A percentile compares a stretch with the other conserved stretches of the same genome.
These are phyloP conservation scores for Drosophila nebulosa DNA, from an alignment of 1,140 invertebrate genomes.

Conservation along the genomic window DNA sequence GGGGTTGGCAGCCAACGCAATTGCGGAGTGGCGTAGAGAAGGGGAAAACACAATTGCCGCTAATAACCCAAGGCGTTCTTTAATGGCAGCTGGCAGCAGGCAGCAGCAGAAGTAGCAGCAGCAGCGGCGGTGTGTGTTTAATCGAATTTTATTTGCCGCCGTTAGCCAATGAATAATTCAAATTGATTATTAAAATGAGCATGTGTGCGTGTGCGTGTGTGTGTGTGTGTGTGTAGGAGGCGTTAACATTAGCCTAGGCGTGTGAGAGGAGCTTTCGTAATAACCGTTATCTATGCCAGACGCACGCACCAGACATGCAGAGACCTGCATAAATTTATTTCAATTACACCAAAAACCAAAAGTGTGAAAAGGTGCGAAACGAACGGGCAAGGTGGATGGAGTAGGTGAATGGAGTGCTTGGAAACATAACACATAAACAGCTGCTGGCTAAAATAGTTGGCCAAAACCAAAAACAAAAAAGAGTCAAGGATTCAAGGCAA, in stretches of 20 bases:
- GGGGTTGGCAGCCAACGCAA: constrained; percentile 50
- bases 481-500: constrained; percentile 27
- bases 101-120: constrained; percentile 11
- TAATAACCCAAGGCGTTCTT: constrained; percentile 70
- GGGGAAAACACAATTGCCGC: constrained; percentile 68
- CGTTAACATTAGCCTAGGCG: constrained; percentile 34
- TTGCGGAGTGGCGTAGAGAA: constrained; percentile 7
- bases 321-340: constrained; percentile 67
- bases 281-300: constrained; percentile 74
- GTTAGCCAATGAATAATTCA: constrained; percentile 79
- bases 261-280: constrained; percentile 60
- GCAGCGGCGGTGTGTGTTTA: constrained; percentile 58
- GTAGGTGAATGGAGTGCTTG: not conserved
- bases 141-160: constrained; percentile 79
- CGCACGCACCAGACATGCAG: constrained; percentile 48
- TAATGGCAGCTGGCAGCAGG: constrained; percentile 10
- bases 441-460: constrained; percentile 3
- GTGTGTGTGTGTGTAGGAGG: constrained; percentile 19
- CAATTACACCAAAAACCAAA: constrained; percentile 24
- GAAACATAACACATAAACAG: constrained; percentile 8
- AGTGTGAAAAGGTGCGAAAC: not conserved
- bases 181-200: constrained; percentile 75
- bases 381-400: not conserved
- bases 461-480: constrained; percentile 19
- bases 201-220: constrained; percentile 9